Percentiles rank a stretch among this genome's conserved stretches.
These are phyloP conservation scores for Grapholita molesta DNA, from an alignment of 1,140 invertebrate species.

Conservation along the genomic window DNA sequence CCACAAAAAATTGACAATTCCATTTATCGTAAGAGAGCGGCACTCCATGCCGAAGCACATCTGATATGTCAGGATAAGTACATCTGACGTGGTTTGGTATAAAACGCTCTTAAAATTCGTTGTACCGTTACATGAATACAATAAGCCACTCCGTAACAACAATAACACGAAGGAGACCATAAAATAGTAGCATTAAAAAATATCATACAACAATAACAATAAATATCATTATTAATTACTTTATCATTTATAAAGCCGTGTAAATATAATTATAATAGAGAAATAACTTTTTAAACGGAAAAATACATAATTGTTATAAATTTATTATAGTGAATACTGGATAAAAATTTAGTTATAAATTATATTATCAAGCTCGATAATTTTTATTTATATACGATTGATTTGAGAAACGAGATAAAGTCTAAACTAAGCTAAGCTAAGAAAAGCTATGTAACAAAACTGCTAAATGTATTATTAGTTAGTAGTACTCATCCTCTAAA, in stretches of 20 bases:
- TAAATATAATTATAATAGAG: conserved; percentile 74
- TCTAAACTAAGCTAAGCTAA: conserved; percentile 63
- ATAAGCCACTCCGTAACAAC: conserved; percentile 52
- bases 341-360: conserved; percentile 69
- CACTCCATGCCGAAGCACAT: background rate
- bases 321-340: conserved; percentile 68
- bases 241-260: conserved; percentile 70
- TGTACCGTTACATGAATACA: conserved; percentile 40
- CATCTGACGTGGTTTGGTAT: background rate
- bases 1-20: conserved; percentile 30
- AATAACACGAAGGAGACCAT: conserved; percentile 62
- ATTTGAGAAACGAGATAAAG: conserved; percentile 42
- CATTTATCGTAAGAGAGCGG: conserved; percentile 27
- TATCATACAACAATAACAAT: conserved; percentile 72
- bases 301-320: conserved; percentile 57
- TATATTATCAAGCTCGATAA: conserved; percentile 71
- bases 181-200: conserved; percentile 75
- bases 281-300: conserved; percentile 67
- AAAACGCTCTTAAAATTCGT: conserved; percentile 11
- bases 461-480: conserved; percentile 43
- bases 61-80: background rate
- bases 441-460: conserved; percentile 58
- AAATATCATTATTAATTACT: conserved; percentile 67
- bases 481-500: conserved; percentile 74
- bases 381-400: conserved; percentile 42